Evolutionary conservation across 2,113 vertebrate genomes (phyloP).

Genomic region (Pachycephala philippinensis): DNA sequence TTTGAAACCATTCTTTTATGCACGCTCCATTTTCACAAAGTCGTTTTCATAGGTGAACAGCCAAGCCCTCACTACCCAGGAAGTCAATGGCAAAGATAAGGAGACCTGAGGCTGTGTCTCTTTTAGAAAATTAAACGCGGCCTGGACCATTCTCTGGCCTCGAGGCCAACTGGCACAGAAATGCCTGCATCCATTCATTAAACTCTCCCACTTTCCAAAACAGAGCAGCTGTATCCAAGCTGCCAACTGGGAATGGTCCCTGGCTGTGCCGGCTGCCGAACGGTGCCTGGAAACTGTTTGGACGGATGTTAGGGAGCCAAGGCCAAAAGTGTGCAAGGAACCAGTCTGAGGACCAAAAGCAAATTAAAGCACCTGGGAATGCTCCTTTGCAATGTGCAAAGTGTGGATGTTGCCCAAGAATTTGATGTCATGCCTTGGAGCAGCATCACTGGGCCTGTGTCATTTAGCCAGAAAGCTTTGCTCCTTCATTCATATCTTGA

Average conservation of each 20-base stretch:
- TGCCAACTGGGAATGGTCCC: constrained; percentile 36
- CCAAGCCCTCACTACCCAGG: constrained; percentile 23
- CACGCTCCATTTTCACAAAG: background rate
- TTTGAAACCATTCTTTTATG: constrained; percentile 44
- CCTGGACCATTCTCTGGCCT: background rate
- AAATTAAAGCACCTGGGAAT: background rate
- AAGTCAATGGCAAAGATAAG: constrained; percentile 45
- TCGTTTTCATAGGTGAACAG: constrained; percentile 18
- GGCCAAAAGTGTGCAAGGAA: background rate
- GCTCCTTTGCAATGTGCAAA: background rate
- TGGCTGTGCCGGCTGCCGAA: background rate
- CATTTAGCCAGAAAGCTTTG: background rate
- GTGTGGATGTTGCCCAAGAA: background rate
- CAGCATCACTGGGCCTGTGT: background rate
- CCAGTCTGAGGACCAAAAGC: background rate
- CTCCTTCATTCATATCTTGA: background rate
- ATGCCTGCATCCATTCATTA: constrained; percentile 41
- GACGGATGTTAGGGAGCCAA: background rate
- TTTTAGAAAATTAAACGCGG: constrained; percentile 9
- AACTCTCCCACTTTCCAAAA: constrained; percentile 36
- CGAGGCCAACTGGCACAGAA: constrained; percentile 41
- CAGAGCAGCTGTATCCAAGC: background rate
- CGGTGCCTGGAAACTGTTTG: background rate
- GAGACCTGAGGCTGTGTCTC: constrained; percentile 21
- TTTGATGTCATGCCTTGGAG: background rate